Percentiles rank a stretch among this genome's conserved stretches.
phyloP scores from a whole-genome alignment of 1,140 invertebrate genomes.

The Archegozetes longisetosus region DNA sequence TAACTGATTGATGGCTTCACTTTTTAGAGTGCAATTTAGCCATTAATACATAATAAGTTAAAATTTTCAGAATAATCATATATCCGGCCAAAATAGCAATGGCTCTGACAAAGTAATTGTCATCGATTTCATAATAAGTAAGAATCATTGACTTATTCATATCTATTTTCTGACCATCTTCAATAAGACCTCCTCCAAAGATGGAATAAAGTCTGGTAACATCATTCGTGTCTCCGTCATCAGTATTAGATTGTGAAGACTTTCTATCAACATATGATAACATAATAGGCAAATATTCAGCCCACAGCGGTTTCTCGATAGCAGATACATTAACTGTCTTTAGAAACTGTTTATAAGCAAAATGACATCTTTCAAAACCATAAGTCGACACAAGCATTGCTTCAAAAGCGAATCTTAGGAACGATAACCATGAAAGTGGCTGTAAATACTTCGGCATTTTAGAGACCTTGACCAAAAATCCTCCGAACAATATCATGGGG shows the following conservation, averaged over 20 bases:
- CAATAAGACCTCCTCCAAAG: not conserved
- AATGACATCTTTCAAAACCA: constrained; percentile 50
- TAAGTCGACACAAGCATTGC: constrained; percentile 76
- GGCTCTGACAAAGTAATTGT: not conserved
- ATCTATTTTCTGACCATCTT: not conserved
- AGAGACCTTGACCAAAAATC: constrained; percentile 84
- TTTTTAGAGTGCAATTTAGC: not conserved
- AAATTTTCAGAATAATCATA: not conserved
- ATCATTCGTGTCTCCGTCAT: not conserved
- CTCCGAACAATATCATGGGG: constrained; percentile 65
- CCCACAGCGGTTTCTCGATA: constrained; percentile 9
- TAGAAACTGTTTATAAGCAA: constrained; percentile 1
- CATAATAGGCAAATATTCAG: not conserved
- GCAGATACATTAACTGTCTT: not conserved
- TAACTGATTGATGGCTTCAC: not conserved
- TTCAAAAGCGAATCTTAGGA: constrained; percentile 80
- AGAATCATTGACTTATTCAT: not conserved
- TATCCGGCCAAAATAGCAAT: not conserved
- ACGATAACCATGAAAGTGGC: constrained; percentile 76
- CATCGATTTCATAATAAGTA: not conserved
- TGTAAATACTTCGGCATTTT: constrained; percentile 72
- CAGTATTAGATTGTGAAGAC: not conserved
- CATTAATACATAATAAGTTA: not conserved
- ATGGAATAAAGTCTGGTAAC: not conserved
- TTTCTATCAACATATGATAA: not conserved